Conservation (phyloP, 2,113 vertebrate species). For the Chamaea fasciata region DNA sequence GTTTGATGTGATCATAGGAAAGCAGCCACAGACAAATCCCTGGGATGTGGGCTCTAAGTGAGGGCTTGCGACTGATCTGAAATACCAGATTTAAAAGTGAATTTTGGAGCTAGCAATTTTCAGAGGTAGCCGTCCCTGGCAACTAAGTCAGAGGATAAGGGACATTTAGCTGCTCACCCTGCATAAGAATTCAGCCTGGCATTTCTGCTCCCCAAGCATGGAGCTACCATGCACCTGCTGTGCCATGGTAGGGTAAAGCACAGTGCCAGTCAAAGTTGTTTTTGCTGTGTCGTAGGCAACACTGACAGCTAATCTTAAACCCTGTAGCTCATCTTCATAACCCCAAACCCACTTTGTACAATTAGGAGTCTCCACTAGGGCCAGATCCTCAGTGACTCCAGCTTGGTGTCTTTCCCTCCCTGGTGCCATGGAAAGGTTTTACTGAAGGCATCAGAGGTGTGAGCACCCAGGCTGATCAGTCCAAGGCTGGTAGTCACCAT, state of each 20-base stretch:
- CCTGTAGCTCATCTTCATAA: background rate
- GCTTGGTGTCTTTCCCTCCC: background rate
- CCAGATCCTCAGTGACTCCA: background rate
- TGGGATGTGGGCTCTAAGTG: background rate
- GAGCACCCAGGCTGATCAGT: constrained; percentile 4
- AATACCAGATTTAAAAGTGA: background rate
- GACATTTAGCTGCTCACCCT: background rate
- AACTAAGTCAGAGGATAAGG: background rate
- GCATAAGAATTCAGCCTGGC: background rate
- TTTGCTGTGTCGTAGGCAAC: background rate
- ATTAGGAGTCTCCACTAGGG: background rate
- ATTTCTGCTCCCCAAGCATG: background rate
- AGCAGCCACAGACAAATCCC: background rate
- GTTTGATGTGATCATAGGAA: background rate
- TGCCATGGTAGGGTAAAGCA: background rate
- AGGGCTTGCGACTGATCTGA: background rate
- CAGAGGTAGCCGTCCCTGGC: background rate
- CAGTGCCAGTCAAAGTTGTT: background rate
- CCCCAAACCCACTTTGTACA: background rate
- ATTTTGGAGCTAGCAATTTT: background rate
- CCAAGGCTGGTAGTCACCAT: background rate
- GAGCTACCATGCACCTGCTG: background rate
- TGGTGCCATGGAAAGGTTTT: background rate
- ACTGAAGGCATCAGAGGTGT: background rate
- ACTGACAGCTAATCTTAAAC: background rate